phyloP scores from a whole-genome alignment of 2,113 vertebrate species.

The Ciconia stormi region DNA sequence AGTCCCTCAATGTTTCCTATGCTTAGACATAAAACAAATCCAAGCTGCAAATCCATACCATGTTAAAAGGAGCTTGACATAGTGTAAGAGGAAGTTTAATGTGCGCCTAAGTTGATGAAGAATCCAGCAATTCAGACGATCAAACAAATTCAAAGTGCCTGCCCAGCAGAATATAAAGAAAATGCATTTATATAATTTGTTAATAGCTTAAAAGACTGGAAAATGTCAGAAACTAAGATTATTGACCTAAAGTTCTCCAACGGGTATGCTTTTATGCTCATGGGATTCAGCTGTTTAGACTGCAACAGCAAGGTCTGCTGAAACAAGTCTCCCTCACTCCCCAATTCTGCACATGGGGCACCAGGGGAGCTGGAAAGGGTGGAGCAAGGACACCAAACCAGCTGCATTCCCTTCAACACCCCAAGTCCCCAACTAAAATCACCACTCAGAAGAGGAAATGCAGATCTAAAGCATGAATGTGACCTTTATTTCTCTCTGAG shows the following conservation, averaged over 20 bases:
- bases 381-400: background rate
- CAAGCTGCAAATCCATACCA: background rate
- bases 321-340: background rate
- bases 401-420: background rate
- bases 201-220: background rate
- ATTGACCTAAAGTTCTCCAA: background rate
- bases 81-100: background rate
- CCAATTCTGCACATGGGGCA: rapidly evolving
- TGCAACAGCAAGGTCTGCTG: background rate
- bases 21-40: background rate
- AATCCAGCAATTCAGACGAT: background rate
- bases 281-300: background rate
- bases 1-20: background rate
- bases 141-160: background rate
- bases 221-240: background rate
- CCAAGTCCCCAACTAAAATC: background rate
- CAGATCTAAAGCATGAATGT: background rate
- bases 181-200: background rate
- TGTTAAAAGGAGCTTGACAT: background rate
- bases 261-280: background rate
- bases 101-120: background rate
- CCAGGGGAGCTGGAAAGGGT: background rate
- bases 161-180: background rate
- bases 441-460: background rate
- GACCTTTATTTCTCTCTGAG: background rate